phyloP scores from a whole-genome alignment of 2,888 invertebrate species.

The Andrena camellia region DNA sequence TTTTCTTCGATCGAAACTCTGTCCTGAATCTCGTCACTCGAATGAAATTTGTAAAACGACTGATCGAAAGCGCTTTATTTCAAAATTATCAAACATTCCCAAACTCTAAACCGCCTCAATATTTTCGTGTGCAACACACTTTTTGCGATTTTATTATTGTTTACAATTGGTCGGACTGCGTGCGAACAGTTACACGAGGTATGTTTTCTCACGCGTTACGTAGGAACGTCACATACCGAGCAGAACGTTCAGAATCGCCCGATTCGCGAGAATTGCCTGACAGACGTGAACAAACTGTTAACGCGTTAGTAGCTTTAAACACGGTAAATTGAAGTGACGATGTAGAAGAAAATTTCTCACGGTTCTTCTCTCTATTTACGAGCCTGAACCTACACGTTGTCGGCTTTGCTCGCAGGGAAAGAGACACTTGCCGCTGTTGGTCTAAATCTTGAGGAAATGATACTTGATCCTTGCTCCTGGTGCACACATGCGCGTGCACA shows the following conservation, averaged over 20 bases:
- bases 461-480: constrained; percentile 44
- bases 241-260: constrained; percentile 19
- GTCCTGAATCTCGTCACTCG: neutral
- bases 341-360: constrained; percentile 47
- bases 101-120: no score
- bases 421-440: constrained; percentile 52
- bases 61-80: neutral
- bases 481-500: neutral
- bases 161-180: neutral
- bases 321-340: constrained; percentile 25
- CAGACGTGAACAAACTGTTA: constrained; percentile 25
- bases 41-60: neutral
- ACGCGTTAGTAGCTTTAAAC: constrained; percentile 38
- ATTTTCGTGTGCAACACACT: no score
- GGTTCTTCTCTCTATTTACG: constrained; percentile 45
- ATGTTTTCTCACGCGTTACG: neutral
- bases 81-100: no score
- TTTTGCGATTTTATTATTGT: neutral
- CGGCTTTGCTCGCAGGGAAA: constrained; percentile 30
- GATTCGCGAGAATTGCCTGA: constrained; percentile 25
- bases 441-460: constrained; percentile 59
- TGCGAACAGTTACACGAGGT: neutral
- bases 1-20: neutral
- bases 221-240: constrained; percentile 9
- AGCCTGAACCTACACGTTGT: constrained; percentile 34